phyloP scores from a whole-genome alignment of 2,113 vertebrate genomes.

The Apodemus sylvaticus region DNA sequence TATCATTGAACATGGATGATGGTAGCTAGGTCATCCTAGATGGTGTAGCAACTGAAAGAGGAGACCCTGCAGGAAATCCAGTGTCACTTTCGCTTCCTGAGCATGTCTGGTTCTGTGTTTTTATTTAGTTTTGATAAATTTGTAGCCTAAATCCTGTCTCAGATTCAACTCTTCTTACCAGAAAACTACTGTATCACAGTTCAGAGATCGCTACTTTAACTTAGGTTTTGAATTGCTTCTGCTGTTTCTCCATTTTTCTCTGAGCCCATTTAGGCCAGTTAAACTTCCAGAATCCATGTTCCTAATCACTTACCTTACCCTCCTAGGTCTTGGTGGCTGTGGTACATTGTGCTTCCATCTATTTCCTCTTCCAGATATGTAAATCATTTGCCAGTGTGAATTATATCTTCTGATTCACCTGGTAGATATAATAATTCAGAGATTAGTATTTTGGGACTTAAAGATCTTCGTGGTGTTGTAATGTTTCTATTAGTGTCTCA shows the following conservation, averaged over 20 bases:
- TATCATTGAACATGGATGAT: no score
- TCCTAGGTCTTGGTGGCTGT: not conserved
- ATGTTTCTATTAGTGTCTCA: not conserved
- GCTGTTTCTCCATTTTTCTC: not conserved
- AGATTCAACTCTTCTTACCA: not conserved
- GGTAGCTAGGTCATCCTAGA: no score
- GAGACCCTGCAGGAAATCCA: no score
- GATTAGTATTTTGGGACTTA: no score
- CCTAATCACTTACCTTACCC: not conserved
- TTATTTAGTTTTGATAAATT: not conserved
- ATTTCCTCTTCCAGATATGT: not conserved
- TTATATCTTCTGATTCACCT: not conserved
- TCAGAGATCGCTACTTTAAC: not conserved
- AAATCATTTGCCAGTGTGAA: not conserved
- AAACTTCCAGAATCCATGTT: not conserved
- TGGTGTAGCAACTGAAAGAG: no score
- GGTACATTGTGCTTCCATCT: not conserved
- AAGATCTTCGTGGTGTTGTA: not conserved
- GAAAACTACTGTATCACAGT: not conserved
- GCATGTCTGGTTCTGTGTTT: not conserved
- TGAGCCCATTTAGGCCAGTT: no score
- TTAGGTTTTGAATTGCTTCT: not conserved
- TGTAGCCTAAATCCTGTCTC: not conserved
- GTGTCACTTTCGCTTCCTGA: not conserved
- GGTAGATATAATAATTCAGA: not conserved